Evolutionary conservation across 2,113 vertebrate species (phyloP), one percentile per base, ranked within the genome.

Genomic region (Perca schrenkii): DNA sequence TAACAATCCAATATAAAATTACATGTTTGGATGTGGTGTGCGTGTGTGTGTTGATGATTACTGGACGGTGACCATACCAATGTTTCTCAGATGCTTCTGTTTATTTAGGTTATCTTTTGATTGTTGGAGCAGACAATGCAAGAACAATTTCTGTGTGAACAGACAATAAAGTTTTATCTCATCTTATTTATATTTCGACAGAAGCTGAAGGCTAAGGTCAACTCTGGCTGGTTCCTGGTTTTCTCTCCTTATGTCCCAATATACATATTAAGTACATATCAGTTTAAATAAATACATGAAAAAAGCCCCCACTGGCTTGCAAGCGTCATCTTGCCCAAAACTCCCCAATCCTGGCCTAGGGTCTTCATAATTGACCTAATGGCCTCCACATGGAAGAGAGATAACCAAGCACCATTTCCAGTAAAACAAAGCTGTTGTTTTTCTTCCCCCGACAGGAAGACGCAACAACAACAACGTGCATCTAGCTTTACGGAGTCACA

Each of bases 351-450:
- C 60, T 87, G 84, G 89, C 89, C 89, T 88, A 88, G 87, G 91
- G 90, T 90, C 85, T 90, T 95, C 90, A 95, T 95, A 95, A 96
- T 93, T 94, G 93, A 96, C 95, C 94, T 95, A 96, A 96, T 95
- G 93, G 94, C 92, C 94, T 95, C 94, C 95, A 96, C 94, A 94
- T 96, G 95, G 93, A 92, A 87, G 86, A 85, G 67, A 94, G 94
- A 95, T 95, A 95, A 89, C 93, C 89, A 64, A 46, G 31, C 88
- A 86, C 86, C 85, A 91, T 91, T 95, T 95, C 94, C 94, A 94
- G 90, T 94, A 93, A 95, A 92, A 93, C 90, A 91, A 93, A 90
- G 87, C 84, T 76, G 83, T 74, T 88, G 74, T 90, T 92, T 90
- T 91, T 84, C 85, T 90, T 91, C 79, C 76, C 77, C 71, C 77